Evolutionary conservation across 2,888 invertebrate genomes (phyloP).

Genomic region (Galeruca laticollis): DNA sequence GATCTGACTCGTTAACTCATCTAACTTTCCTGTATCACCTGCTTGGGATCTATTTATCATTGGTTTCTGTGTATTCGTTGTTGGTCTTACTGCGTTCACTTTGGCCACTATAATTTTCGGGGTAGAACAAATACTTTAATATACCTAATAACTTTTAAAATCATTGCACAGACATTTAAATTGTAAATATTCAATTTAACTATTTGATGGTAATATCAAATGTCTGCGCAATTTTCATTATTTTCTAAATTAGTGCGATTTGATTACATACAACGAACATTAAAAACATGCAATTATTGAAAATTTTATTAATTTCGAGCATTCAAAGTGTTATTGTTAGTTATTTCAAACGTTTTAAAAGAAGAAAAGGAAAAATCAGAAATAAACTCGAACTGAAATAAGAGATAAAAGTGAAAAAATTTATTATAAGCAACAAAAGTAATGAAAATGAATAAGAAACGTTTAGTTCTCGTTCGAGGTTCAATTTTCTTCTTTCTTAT

Average conservation of each 20-base stretch:
- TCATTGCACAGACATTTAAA: neutral
- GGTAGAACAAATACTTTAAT: neutral
- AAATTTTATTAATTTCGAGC: neutral
- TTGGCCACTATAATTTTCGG: constrained; percentile 66
- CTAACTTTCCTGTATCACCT: constrained; percentile 70
- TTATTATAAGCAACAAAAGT: neutral
- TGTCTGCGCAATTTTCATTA: neutral
- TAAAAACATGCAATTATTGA: neutral
- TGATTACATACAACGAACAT: neutral
- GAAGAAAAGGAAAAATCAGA: neutral
- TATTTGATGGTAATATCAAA: neutral
- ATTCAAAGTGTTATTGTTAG: no score
- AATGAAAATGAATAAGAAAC: neutral
- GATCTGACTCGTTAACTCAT: constrained; percentile 72
- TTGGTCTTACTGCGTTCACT: constrained; percentile 67
- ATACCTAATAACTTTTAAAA: neutral
- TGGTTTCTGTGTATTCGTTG: constrained; percentile 60
- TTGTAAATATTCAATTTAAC: neutral
- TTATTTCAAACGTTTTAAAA: no score
- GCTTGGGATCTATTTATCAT: constrained; percentile 64
- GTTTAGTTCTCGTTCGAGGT: no score
- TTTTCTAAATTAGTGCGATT: neutral
- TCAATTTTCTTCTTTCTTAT: no score
- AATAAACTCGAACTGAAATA: neutral
- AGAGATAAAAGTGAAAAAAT: neutral